A percentile compares a stretch with the other conserved stretches of the same genome.
Evolutionary conservation across 2,888 invertebrate species (phyloP).

Genomic region (Calameuta pallipes): DNA sequence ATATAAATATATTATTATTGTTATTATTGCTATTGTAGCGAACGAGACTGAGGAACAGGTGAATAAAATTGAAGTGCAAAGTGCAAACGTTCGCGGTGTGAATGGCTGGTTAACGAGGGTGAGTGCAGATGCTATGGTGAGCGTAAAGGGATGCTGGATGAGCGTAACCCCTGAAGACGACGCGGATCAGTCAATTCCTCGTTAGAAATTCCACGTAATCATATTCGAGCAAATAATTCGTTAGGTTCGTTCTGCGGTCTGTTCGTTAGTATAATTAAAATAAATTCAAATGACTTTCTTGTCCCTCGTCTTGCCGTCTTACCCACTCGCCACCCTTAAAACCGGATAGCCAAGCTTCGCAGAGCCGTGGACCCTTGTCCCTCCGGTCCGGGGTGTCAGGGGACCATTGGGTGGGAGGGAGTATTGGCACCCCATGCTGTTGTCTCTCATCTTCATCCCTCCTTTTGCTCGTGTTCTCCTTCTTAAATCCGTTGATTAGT

Average conservation of each 20-base stretch:
- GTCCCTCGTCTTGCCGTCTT: slow-evolving; percentile 46
- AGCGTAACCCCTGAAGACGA: slow-evolving; percentile 3
- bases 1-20: not conserved
- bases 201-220: slow-evolving; percentile 46
- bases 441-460: slow-evolving; percentile 23
- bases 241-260: slow-evolving; percentile 54
- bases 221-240: slow-evolving; percentile 66
- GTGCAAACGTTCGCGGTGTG: not conserved
- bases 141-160: not conserved
- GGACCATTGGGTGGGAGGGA: not conserved
- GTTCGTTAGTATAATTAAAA: slow-evolving; percentile 67
- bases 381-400: not conserved
- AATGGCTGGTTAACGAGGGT: not conserved
- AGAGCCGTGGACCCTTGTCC: not conserved
- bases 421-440: not conserved
- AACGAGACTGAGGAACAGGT: not conserved
- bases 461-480: slow-evolving; percentile 32
- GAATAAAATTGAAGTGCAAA: not conserved
- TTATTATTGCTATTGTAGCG: too few relatives aligned
- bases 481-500: slow-evolving; percentile 65
- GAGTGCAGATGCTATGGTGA: not conserved
- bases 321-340: slow-evolving; percentile 15
- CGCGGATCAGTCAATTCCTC: slow-evolving; percentile 26
- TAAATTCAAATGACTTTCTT: slow-evolving; percentile 66
- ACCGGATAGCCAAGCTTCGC: not conserved